These are phyloP conservation scores for Eurosta solidaginis DNA, from an alignment of 1,140 invertebrate species.

Conservation along the genomic window DNA sequence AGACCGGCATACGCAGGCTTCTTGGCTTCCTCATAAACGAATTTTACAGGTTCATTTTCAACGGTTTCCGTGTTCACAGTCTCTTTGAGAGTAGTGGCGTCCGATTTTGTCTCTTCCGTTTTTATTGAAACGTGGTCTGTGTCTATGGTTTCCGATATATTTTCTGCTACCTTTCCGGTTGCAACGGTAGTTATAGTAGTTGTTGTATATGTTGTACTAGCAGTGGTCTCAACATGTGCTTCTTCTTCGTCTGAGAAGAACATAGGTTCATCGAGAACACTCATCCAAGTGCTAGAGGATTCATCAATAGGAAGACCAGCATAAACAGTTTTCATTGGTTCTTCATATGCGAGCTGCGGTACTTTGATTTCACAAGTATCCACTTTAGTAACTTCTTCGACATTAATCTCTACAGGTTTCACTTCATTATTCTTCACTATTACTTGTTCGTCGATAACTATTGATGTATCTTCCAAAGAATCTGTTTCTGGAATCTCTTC, in stretches of 20 bases:
- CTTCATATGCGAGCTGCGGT: too few species aligned
- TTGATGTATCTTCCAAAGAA: too few species aligned
- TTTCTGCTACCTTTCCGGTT: not conserved
- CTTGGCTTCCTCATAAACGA: slow-evolving; percentile 31
- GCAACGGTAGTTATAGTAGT: not conserved
- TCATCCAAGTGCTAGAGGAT: slow-evolving; percentile 57
- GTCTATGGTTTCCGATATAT: not conserved
- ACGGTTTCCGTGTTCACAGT: too few species aligned
- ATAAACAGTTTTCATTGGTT: slow-evolving; percentile 42
- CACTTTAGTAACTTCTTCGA: slow-evolving; percentile 35
- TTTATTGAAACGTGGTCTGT: too few species aligned
- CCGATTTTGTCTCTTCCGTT: not conserved
- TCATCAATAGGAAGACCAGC: slow-evolving; percentile 61
- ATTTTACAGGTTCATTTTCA: not conserved
- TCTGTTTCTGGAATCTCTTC: not conserved
- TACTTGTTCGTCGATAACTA: too few species aligned
- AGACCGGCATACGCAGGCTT: slow-evolving; percentile 56
- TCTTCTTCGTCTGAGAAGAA: slow-evolving; percentile 61
- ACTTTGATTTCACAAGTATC: not conserved
- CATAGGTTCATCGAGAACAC: slow-evolving; percentile 63
- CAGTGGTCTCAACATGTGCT: not conserved
- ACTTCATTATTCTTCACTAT: too few species aligned
- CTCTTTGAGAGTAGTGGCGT: not conserved
- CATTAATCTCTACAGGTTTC: too few species aligned
- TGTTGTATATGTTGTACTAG: not conserved